Conservation (phyloP, 2,113 vertebrate genomes). For the Megalops atlanticus region DNA sequence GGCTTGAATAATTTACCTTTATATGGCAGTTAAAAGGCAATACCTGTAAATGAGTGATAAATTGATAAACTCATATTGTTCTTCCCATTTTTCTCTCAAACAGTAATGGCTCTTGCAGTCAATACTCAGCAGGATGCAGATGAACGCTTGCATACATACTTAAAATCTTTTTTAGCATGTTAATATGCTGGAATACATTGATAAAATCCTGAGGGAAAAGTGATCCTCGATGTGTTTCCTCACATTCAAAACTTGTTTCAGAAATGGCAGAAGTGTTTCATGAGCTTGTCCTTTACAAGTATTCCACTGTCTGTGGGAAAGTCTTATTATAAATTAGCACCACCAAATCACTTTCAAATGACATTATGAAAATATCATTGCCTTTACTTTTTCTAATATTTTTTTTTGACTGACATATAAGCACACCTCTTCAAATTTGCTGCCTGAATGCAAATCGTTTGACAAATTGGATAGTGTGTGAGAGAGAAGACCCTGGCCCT, state of each 20-base stretch:
- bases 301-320: slow-evolving; percentile 5
- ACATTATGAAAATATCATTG: slow-evolving; percentile 27
- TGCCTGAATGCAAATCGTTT: slow-evolving; percentile 18
- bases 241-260: neutral
- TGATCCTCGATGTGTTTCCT: neutral
- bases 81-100: neutral
- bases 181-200: neutral
- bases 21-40: neutral
- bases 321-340: slow-evolving; percentile 29
- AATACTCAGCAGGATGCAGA: neutral
- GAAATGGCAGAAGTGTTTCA: too few relatives aligned
- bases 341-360: slow-evolving; percentile 20
- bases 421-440: neutral
- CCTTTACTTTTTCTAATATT: slow-evolving; percentile 6
- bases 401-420: neutral
- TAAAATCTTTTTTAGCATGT: neutral
- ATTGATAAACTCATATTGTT: too few relatives aligned
- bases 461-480: neutral
- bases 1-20: neutral
- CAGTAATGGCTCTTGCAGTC: neutral
- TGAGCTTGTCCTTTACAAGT: neutral
- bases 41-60: too few relatives aligned
- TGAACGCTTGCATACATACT: neutral
- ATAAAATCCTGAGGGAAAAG: neutral
- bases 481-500: neutral